Evolutionary conservation across 2,797 vertebrate species (phyloP), one percentile per base, ranked within the genome.

Genomic region (Hoplostethus atlanticus): DNA sequence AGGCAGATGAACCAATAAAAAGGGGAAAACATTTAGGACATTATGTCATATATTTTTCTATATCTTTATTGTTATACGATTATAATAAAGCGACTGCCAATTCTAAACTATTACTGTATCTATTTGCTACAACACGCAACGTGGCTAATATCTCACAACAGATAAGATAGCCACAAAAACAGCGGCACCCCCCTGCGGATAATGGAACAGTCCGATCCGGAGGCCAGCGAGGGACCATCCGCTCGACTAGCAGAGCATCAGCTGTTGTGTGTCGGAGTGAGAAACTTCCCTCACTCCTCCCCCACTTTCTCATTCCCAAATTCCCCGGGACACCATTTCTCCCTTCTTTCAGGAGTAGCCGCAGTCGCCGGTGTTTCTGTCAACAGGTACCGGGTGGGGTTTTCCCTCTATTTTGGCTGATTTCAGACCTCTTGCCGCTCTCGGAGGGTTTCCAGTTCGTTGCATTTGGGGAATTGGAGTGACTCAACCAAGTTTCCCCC

Each of bases 181-280:
- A 30, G 4, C 61, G 3, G 56, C 76, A 53, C 59, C 79, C 79
- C 61, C 48, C 34, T 21, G 13, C 16, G 2, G 0, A 0, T 66
- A 74, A 77, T 95, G 94, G 95, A 92, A 92, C 80, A 54, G 78
- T 89, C 94, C 85, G 30, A 25, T n/a, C 66, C 38, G 54, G 76
- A 83, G 82, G 71, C 87, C 84, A 61, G 44, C 2, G 57, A 64
- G 72, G 60, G 76, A 89, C 76, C 46, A 16, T 81, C 71, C 1
- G 73, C 80, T 34, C 64, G 56, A 76, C 73, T 36, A 64, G 80
- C 79, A 16, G 64, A 84, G 86, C 90, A 90, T 94, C 94, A 94
- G 91, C 92, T 93, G 94, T 81, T 71, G 72, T 46, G 71, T 40
- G 84, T 77, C 46, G 71, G 64, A 81, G 84, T 69, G 68, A 67